phyloP scores from a whole-genome alignment of 2,888 invertebrate genomes.

The Oxycera nigricornis region DNA sequence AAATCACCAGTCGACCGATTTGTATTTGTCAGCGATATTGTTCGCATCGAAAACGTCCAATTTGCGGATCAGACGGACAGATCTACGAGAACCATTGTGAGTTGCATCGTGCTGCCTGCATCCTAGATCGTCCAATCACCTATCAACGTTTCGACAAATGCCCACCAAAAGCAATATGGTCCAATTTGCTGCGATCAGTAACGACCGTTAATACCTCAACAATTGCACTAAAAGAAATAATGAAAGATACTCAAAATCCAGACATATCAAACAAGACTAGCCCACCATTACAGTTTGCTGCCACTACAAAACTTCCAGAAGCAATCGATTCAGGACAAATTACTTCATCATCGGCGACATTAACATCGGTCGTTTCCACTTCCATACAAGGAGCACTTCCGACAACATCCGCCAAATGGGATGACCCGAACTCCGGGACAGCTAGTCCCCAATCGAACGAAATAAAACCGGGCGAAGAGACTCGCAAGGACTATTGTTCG shows the following conservation, averaged over 20 bases:
- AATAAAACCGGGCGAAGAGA: neutral
- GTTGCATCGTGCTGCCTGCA: conserved; percentile 70
- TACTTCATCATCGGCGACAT: neutral
- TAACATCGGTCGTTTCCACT: neutral
- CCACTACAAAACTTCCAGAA: neutral
- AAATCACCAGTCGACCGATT: conserved; percentile 62
- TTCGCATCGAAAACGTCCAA: conserved; percentile 65
- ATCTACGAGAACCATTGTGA: conserved; percentile 74
- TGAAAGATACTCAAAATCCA: neutral
- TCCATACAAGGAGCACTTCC: neutral
- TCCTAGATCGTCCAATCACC: conserved; percentile 64
- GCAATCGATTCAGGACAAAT: neutral
- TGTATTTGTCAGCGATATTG: conserved; percentile 71
- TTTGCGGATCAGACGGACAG: conserved; percentile 73
- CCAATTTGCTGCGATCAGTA: neutral
- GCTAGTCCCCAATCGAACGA: neutral
- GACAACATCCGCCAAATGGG: neutral
- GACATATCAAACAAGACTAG: neutral
- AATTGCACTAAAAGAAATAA: neutral
- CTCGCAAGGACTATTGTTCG: conserved; percentile 61
- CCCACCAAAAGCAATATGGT: conserved; percentile 49
- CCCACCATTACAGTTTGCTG: neutral
- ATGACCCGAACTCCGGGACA: neutral
- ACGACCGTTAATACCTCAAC: neutral
- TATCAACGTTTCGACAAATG: conserved; percentile 66